These are phyloP conservation scores for Stegastes partitus DNA, from an alignment of 2,113 vertebrate species.

Conservation along the genomic window DNA sequence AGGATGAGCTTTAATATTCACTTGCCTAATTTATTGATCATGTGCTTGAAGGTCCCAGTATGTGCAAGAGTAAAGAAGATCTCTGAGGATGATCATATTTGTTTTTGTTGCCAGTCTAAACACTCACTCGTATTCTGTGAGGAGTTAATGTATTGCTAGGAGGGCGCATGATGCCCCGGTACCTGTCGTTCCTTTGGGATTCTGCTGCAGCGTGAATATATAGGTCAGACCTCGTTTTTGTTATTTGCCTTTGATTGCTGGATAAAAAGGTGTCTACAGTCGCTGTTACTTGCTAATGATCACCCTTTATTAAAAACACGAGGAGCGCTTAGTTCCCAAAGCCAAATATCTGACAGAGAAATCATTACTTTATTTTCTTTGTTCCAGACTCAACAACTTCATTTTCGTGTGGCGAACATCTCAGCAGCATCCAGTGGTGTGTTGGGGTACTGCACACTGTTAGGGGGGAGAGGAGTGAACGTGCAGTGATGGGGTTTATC, in stretches of 20 bases:
- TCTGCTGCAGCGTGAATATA: conserved; percentile 63
- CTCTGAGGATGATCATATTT: conserved; percentile 3
- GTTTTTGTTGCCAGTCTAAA: not conserved
- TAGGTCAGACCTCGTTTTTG: conserved; percentile 71
- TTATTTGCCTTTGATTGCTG: conserved; percentile 63
- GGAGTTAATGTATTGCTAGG: conserved; percentile 1
- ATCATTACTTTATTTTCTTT: conserved; percentile 70
- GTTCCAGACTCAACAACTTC: conserved; percentile 62
- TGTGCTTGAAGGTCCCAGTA: not conserved
- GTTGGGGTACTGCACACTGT: conserved; percentile 40
- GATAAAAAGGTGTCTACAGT: conserved; percentile 56
- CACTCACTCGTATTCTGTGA: conserved; percentile 2
- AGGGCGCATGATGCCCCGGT: conserved; percentile 25
- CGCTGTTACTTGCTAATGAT: conserved; percentile 52
- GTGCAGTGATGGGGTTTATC: conserved; percentile 35
- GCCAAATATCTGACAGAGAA: conserved; percentile 64
- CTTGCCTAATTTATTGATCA: conserved; percentile 33
- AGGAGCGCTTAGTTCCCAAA: conserved; percentile 26
- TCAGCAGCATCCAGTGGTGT: conserved; percentile 60
- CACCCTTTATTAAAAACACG: conserved; percentile 19
- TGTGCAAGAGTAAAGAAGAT: not conserved
- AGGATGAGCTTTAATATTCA: conserved; percentile 34
- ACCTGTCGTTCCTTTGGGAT: conserved; percentile 65
- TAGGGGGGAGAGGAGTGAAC: not conserved
- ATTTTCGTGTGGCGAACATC: conserved; percentile 9